Evolutionary conservation across 2,888 invertebrate genomes (phyloP), one percentile per base, ranked within the genome.

Genomic region (Drosophila neonasuta): DNA sequence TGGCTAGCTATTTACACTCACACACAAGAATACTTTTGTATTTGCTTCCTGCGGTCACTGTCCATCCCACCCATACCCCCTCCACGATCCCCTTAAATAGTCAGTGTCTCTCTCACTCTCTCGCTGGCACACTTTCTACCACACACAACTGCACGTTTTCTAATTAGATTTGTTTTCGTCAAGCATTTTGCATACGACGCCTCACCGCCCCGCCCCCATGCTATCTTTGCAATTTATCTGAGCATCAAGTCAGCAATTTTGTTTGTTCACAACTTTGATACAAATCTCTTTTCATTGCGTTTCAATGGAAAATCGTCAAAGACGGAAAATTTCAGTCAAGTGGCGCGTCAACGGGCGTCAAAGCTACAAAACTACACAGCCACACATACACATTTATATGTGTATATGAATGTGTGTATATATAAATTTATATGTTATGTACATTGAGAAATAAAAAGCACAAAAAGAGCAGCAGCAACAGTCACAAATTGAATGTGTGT

Each of bases 401-500:
- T 15, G 15, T 29, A 49, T 3, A 17, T 24, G 20, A 20, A 20
- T 20, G 20, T 20, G 3, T 20, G 20, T 34, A 49, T n/a, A 8
- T 5, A 29, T 13, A 50, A 20, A 48, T 4, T 5, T 17, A 30
- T 11, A 11, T 17, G 3, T 17, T 15, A 15, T 15, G 67, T 41
- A 79, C 48, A 73, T 70, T 56, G 24, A 64, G 24, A 65, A 77
- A 68, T 44, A 68, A 56, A 56, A 68, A 70, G 62, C 50, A 52
- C 63, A 63, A 57, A 49, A 32, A 45, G 39, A 59, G 50, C 8
- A 17, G 39, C 74, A 69, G 49, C 58, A 50, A 42, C 66, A 56
- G 49, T 77, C 44, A 80, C 72, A 70, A 76, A 70, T 70, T 74
- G 74, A 86, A 86, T 86, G 88, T 86, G 87, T 88, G 86, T 86